phyloP scores from a whole-genome alignment of 1,140 invertebrate genomes.

The Aphelenchoides fujianensis region DNA sequence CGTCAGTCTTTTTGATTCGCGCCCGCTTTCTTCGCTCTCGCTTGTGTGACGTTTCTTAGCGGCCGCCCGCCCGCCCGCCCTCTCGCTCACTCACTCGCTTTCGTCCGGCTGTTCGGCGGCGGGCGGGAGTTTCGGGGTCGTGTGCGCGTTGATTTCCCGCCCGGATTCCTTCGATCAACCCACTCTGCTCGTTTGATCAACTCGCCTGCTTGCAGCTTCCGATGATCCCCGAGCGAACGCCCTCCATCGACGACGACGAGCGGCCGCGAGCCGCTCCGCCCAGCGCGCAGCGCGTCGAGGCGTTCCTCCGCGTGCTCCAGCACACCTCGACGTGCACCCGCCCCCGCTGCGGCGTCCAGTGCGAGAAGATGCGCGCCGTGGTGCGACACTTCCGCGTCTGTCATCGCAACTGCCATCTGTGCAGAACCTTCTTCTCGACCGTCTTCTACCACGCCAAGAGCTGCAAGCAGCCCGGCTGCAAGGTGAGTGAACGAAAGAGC shows the following conservation, averaged over 20 bases:
- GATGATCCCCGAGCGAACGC: too few relatives aligned
- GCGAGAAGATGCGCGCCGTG: neutral
- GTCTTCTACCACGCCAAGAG: neutral
- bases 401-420: neutral
- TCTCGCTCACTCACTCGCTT: too few relatives aligned
- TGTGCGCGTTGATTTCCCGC: too few relatives aligned
- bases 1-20: too few relatives aligned
- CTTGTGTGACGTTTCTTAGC: too few relatives aligned
- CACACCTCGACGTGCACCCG: neutral
- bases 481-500: neutral
- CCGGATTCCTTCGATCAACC: too few relatives aligned
- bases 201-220: neutral
- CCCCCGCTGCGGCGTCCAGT: neutral
- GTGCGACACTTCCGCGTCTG: neutral
- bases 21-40: too few relatives aligned
- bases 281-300: neutral
- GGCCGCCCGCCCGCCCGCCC: too few relatives aligned
- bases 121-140: too few relatives aligned
- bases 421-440: neutral
- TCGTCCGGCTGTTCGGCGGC: too few relatives aligned
- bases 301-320: neutral
- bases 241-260: too few relatives aligned
- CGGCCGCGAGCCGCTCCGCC: too few relatives aligned
- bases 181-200: neutral
- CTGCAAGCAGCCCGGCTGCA: neutral